A percentile compares a stretch with the other conserved stretches of the same genome.
Conservation (phyloP, 92 coral and sea anemone species). For the Bergia sp. region DNA sequence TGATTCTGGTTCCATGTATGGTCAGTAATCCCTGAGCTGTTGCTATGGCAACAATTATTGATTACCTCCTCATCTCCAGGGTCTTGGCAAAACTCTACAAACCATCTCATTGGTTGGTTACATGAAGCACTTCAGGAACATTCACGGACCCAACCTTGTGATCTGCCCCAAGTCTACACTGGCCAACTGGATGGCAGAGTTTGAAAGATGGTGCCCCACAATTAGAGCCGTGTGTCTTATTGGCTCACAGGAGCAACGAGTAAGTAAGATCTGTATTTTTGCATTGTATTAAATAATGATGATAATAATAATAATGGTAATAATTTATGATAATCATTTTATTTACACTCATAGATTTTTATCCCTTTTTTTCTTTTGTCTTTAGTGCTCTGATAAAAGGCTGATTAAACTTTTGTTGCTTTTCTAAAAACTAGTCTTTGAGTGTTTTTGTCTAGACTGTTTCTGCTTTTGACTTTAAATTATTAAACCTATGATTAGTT, state of each 20-base stretch:
- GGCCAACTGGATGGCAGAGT: conserved; percentile 98
- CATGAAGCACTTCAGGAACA: conserved; percentile 94
- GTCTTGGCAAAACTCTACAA: conserved; percentile 96
- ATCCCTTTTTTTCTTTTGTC: too few species aligned
- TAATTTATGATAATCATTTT: too few species aligned
- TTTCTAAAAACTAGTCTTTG: too few species aligned
- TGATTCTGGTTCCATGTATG: neutral
- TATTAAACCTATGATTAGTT: too few species aligned
- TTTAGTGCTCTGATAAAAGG: too few species aligned
- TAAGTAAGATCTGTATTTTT: conserved; percentile 29
- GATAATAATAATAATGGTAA: too few species aligned
- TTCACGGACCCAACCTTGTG: conserved; percentile 92
- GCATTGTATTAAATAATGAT: too few species aligned
- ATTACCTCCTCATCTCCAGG: conserved; percentile 55
- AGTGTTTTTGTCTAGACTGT: too few species aligned
- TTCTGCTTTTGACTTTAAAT: too few species aligned
- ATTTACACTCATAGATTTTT: too few species aligned
- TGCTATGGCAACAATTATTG: neutral
- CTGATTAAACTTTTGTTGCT: neutral
- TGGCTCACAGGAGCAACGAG: conserved; percentile 94
- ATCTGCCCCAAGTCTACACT: conserved; percentile 96
- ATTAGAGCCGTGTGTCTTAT: conserved; percentile 94
- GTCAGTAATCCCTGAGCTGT: neutral
- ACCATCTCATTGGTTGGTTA: conserved; percentile 96
- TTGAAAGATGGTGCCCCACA: conserved; percentile 95